Base-by-base conservation (phyloP, 2,888 invertebrate genomes). In the Pammene fasciana region DNA sequence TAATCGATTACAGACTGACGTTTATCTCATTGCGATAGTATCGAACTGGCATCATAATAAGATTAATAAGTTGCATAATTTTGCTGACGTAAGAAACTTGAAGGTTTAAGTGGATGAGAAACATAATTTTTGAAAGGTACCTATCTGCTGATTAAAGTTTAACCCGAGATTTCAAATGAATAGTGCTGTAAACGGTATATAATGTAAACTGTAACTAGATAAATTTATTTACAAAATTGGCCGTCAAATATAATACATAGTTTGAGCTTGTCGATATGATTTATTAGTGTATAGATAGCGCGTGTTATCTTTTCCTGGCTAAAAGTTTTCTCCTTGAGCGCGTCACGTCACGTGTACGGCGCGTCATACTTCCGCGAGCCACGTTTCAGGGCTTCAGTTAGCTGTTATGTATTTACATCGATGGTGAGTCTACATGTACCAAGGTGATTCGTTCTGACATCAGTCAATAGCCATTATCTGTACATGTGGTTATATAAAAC, bases 401-500 rank as follows among this genome's bases (percentile, higher is more conserved):
- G 50, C 41, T 26, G 16, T 11, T 48, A 46, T n/a, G n/a, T 59
- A 62, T 26, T 55, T 52, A 34, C 56, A 67, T 62, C 62, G 61
- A 41, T 1, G 36, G 62, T 62, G 61, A 54, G 56, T 34, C 41
- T 48, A 13, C 55, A 38, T 38, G 57, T 8, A 45, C 57, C 65
- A 65, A 68, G 68, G 65, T 65, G 57, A 65, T 64, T 38, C 48
- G 70, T 65, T 65, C 59, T 54, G 65, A 46, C 65, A 65, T 70
- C 65, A 70, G 70, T 70, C 70, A 55, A 65, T 65, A 70, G 65
- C 65, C 55, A 70, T 70, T 70, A 70, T 70, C 38, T 59, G 48
- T 70, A 70, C 65, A 70, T 55, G 57, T 65, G 70, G 70, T 70
- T 70, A 70, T 65, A 70, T 70, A 70, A 70, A 70, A 60, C 70